These are phyloP conservation scores for Campylomormyrus tamandua DNA, from an alignment of 2,113 vertebrate species.

Conservation along the genomic window DNA sequence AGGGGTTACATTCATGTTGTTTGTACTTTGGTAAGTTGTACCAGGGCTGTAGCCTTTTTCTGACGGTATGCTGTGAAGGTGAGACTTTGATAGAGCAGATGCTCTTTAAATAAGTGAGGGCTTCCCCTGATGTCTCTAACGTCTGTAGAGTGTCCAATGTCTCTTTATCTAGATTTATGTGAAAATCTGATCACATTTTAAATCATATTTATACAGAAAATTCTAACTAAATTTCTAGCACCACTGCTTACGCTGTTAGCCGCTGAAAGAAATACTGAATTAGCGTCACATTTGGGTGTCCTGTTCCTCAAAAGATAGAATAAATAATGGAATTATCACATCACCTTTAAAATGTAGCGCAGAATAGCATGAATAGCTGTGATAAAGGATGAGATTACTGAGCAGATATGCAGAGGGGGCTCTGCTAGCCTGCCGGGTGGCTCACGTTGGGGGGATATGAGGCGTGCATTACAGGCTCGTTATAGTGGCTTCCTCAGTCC, in stretches of 20 bases:
- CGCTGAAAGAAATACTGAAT: background rate
- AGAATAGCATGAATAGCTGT: constrained; percentile 10
- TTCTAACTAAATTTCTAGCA: background rate
- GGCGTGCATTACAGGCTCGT: background rate
- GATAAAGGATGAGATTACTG: background rate
- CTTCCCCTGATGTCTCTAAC: too few species aligned
- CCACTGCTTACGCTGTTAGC: background rate
- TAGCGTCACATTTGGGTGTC: background rate
- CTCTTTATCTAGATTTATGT: background rate
- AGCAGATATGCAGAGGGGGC: background rate
- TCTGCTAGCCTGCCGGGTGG: background rate
- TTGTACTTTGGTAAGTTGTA: too few species aligned
- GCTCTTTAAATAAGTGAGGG: too few species aligned
- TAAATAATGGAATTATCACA: background rate
- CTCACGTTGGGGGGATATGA: background rate
- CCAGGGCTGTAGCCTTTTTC: too few species aligned
- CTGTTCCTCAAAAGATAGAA: background rate
- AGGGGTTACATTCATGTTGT: too few species aligned
- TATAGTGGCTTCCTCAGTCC: background rate
- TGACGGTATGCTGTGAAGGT: too few species aligned
- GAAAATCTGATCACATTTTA: background rate
- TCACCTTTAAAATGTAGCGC: background rate
- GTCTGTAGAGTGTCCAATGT: background rate
- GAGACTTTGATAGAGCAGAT: too few species aligned
- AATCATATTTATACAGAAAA: background rate